Base-by-base conservation (phyloP, 2,888 invertebrate species). In the Philonicus albiceps region DNA sequence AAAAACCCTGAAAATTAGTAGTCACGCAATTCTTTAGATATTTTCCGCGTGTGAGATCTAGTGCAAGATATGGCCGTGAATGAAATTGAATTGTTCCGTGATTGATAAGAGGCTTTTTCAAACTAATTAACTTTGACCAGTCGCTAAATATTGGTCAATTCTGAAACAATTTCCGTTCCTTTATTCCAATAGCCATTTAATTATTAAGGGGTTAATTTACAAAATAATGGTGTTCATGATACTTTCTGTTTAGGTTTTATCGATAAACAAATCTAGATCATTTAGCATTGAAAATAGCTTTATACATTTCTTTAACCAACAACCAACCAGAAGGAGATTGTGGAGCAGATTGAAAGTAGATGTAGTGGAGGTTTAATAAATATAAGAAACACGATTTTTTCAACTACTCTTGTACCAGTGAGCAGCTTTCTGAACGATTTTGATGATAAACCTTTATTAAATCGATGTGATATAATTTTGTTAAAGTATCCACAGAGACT, bases 81-180 rank as follows among this genome's bases (percentile, higher is more conserved):
- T 34, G 53, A 80, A 80, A 80, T 80, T 80, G 80, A 53, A 80
- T 80, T 80, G 53, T 80, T 80, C 49, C 80, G 80, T 80, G 80
- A 27, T 53, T 49, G 53, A 80, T 80, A 76, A 76, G 22, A 22
- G n/a, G 43, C 37, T 40, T 13, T 76, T 76, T 34, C 43, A 34
- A 34, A 37, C 19, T 37, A 34, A 76, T 76, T 40, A 76, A 34
- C 64, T 64, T 11, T 64, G 64, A 64, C 22, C 64, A 64, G 64
- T 64, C 11, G 22, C 22, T 6, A 64, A 64, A 64, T 22, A 64
- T 64, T 64, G 64, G 27, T 27, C 27, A 64, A 64, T 64, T 64
- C 8, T 64, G 64, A 64, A 22, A 27, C 55, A 64, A 64, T 64
- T 64, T 64, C 64, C 64, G 64, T 27, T 7, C 64, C 27, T 55